Base-by-base conservation (phyloP, 2,113 vertebrate genomes). In the Pangasianodon hypophthalmus region DNA sequence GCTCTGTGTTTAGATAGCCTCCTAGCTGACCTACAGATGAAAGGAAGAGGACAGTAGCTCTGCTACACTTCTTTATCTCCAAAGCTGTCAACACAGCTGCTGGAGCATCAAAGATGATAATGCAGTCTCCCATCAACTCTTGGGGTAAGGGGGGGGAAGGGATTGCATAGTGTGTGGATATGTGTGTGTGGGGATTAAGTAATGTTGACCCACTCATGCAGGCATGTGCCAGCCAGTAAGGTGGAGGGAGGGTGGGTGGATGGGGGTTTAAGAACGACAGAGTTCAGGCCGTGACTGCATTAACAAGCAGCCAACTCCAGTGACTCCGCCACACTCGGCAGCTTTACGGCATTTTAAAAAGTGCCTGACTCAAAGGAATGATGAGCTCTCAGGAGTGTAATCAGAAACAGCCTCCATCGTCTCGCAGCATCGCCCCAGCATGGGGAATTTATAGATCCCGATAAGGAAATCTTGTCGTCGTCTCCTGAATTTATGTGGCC, bases 401-500 rank as follows among this genome's bases (percentile, higher is more conserved):
- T 94, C 92, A 93, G 91, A 91, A 91, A 88, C 91, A 90, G 90
- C 88, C 2, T 73, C 89, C 69, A 52, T 90, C 80, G 16, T 86
- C 87, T 85, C 84, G 52, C 86, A 48, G 84, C 81, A 86, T 94
- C 88, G 89, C 91, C 88, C 87, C 41, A 73, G 58, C 67, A 6
- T 56, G 41, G 50, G 54, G 91, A 90, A 95, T 96, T 96, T 95
- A 95, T 93, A 92, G 93, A 91, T 91, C 91, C 88, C 90, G 92
- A 94, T 95, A 94, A 95, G 91, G 89, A 95, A 94, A 92, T 92
- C 92, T 89, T 93, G 92, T 95, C 91, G 90, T 93, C 95, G 91
- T 94, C 93, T 91, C 71, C 41, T 92, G 93, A 93, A 95, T 95
- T 94, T 94, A 95, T 95, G 93, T 93, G 85, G 92, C 92, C 77